Percentiles rank a stretch among this genome's conserved stretches.
Evolutionary conservation across 2,113 vertebrate species (phyloP).

Genomic region (Oenanthe melanoleuca): DNA sequence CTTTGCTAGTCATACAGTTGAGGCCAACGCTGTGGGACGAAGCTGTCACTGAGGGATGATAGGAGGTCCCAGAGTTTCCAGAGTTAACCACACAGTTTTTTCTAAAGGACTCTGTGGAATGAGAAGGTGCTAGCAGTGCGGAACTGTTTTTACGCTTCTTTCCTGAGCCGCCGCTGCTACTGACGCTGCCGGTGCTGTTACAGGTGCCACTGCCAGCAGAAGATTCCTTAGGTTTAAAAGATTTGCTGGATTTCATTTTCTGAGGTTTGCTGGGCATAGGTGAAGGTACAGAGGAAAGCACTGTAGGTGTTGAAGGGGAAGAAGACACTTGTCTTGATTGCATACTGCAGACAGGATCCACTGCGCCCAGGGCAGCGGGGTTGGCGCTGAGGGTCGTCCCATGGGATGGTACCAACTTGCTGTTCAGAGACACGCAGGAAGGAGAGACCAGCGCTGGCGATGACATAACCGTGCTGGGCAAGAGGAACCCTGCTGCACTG

Average conservation of each 20-base stretch:
- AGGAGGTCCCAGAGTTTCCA: slow-evolving; percentile 87
- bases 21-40: slow-evolving; percentile 85
- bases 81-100: slow-evolving; percentile 92
- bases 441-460: slow-evolving; percentile 75
- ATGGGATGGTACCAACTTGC: slow-evolving; percentile 87
- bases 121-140: slow-evolving; percentile 80
- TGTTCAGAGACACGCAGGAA: slow-evolving; percentile 83
- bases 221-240: slow-evolving; percentile 88
- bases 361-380: slow-evolving; percentile 80
- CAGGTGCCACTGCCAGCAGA: slow-evolving; percentile 80
- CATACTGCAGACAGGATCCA: slow-evolving; percentile 89
- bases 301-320: slow-evolving; percentile 93
- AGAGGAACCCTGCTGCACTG: slow-evolving; percentile 81
- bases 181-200: slow-evolving; percentile 79
- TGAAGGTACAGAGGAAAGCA: slow-evolving; percentile 89
- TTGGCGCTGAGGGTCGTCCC: slow-evolving; percentile 95
- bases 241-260: slow-evolving; percentile 90
- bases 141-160: slow-evolving; percentile 96
- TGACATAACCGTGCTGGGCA: slow-evolving; percentile 80
- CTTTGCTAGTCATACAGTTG: slow-evolving; percentile 86
- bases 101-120: slow-evolving; percentile 89
- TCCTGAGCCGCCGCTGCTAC: slow-evolving; percentile 84
- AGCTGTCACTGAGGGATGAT: slow-evolving; percentile 79
- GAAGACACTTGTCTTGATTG: slow-evolving; percentile 94
- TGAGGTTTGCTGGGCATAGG: slow-evolving; percentile 89